These are phyloP conservation scores for Syngnathus floridae DNA, from an alignment of 2,113 vertebrate genomes.

Conservation along the genomic window DNA sequence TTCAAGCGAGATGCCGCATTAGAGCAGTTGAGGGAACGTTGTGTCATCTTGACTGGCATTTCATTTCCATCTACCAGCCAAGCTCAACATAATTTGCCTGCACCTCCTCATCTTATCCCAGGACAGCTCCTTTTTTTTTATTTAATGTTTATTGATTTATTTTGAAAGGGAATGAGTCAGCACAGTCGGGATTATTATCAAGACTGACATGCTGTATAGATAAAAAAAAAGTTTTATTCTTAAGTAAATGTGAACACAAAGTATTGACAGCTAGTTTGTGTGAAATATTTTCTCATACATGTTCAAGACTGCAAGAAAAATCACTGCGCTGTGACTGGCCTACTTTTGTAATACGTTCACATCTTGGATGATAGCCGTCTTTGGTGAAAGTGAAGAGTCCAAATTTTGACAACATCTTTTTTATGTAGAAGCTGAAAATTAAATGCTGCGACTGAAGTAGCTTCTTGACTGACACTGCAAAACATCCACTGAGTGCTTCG, in stretches of 20 bases:
- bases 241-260: not conserved
- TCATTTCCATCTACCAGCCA: slow-evolving; percentile 1
- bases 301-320: slow-evolving; percentile 9
- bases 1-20: not conserved
- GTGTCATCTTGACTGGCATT: not conserved
- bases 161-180: not conserved
- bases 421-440: slow-evolving; percentile 55
- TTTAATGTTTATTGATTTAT: not conserved
- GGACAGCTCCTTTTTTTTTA: not conserved
- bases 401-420: slow-evolving; percentile 60
- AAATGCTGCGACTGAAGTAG: slow-evolving; percentile 42
- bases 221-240: not conserved
- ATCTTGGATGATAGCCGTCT: slow-evolving; percentile 59
- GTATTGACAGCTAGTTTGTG: not conserved
- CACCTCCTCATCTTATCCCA: not conserved
- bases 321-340: not conserved
- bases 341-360: slow-evolving; percentile 2
- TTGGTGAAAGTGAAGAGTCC: slow-evolving; percentile 38
- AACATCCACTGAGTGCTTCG: slow-evolving; percentile 33
- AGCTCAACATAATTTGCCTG: not conserved
- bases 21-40: not conserved
- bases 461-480: slow-evolving; percentile 45
- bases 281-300: slow-evolving; percentile 1
- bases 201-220: not conserved
- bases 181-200: not conserved